phyloP scores from a whole-genome alignment of 1,140 invertebrate species.

The Orchestia grillus region DNA sequence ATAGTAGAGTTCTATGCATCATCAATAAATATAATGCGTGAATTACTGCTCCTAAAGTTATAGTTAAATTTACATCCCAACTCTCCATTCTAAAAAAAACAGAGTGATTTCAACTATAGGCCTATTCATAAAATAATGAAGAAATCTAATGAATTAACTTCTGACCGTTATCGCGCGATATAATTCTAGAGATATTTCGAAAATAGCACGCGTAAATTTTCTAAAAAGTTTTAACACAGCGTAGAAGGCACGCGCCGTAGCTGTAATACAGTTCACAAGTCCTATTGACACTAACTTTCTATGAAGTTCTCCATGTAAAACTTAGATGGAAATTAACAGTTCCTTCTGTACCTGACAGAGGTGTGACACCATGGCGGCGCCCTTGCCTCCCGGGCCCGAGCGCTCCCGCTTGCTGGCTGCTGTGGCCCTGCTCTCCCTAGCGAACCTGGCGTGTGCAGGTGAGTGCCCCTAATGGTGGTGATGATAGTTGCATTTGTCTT shows the following conservation, averaged over 20 bases:
- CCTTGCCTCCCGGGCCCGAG: background rate
- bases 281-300: background rate
- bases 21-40: background rate
- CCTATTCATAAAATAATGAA: background rate
- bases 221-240: background rate
- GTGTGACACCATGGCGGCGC: conserved; percentile 34
- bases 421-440: background rate
- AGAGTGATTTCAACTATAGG: background rate
- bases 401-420: background rate
- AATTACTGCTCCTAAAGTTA: background rate
- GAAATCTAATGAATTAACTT: background rate
- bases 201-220: background rate
- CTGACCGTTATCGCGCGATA: background rate
- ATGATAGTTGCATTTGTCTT: background rate
- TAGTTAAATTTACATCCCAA: background rate
- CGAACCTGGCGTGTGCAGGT: background rate
- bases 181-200: background rate
- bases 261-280: background rate
- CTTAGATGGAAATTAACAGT: background rate
- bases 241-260: background rate
- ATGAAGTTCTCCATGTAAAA: background rate
- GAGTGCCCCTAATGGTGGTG: background rate
- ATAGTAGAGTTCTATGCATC: background rate
- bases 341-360: background rate
- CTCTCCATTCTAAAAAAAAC: background rate